A percentile compares a stretch with the other conserved stretches of the same genome.
These are phyloP conservation scores for Asbolus verrucosus DNA, from an alignment of 1,140 invertebrate genomes.

Conservation along the genomic window DNA sequence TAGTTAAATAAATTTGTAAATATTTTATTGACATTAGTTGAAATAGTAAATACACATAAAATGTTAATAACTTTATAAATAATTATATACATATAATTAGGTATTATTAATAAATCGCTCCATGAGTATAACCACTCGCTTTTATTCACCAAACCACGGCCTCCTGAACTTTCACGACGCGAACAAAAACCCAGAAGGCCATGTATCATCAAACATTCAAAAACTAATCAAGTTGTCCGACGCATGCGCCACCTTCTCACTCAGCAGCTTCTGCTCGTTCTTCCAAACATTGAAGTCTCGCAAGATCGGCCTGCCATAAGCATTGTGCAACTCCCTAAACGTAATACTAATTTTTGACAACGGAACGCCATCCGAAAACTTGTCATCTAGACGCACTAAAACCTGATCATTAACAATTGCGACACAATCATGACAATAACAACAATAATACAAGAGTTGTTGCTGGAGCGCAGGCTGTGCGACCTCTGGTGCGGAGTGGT, in stretches of 20 bases:
- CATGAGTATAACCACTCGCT: conserved; percentile 53
- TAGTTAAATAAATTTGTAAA: conserved; percentile 65
- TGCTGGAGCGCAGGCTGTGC: conserved; percentile 68
- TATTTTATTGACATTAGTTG: conserved; percentile 65
- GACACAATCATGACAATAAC: neutral
- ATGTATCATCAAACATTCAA: too few species aligned
- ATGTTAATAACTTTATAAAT: conserved; percentile 66
- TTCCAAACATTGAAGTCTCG: conserved; percentile 77
- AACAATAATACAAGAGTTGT: conserved; percentile 63
- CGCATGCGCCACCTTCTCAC: conserved; percentile 47
- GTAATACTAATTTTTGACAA: conserved; percentile 68
- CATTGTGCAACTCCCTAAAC: conserved; percentile 78
- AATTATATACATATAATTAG: conserved; percentile 65
- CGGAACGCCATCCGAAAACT: conserved; percentile 24
- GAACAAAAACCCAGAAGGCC: too few species aligned
- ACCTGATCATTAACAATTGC: too few species aligned
- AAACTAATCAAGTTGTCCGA: conserved; percentile 56
- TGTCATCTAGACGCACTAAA: conserved; percentile 57
- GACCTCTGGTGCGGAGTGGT: conserved; percentile 67
- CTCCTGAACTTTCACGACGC: too few species aligned
- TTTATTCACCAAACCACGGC: neutral
- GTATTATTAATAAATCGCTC: conserved; percentile 64
- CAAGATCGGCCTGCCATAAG: conserved; percentile 76
- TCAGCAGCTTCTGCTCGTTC: conserved; percentile 62
- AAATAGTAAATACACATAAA: conserved; percentile 64